Conservation (phyloP, 2,797 vertebrate genomes). For the Lagodon rhomboides region DNA sequence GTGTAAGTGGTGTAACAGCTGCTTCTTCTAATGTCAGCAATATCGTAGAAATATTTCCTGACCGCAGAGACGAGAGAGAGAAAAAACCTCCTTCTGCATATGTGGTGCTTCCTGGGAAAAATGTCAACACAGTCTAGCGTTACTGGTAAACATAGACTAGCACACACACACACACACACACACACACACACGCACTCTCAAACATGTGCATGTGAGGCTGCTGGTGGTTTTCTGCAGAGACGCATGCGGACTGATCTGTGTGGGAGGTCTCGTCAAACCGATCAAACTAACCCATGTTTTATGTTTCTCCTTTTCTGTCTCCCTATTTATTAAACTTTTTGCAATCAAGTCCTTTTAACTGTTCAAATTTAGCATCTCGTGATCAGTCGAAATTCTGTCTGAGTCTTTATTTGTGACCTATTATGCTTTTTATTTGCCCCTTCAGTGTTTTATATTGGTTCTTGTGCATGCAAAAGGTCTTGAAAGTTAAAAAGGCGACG, state of each 20-base stretch:
- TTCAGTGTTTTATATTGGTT: too few species aligned
- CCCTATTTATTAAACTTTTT: not conserved
- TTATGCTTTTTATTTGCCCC: not conserved
- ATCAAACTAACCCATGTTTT: slow-evolving; percentile 50
- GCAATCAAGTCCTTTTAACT: not conserved
- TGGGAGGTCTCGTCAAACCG: slow-evolving; percentile 68
- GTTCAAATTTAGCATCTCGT: not conserved
- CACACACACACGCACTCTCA: slow-evolving; percentile 13
- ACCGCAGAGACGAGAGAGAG: slow-evolving; percentile 1
- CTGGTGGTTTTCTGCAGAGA: slow-evolving; percentile 53
- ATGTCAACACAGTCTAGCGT: slow-evolving; percentile 26
- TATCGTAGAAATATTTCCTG: slow-evolving; percentile 19
- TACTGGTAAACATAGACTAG: slow-evolving; percentile 48
- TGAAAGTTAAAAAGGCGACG: too few species aligned
- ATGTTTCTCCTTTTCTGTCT: slow-evolving; percentile 8
- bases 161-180: slow-evolving; percentile 19
- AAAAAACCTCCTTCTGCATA: not conserved
- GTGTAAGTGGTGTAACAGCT: not conserved
- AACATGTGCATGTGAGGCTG: slow-evolving; percentile 34
- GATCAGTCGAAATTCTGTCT: not conserved
- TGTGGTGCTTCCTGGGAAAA: slow-evolving; percentile 30
- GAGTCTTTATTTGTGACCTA: not conserved
- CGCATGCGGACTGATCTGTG: slow-evolving; percentile 53
- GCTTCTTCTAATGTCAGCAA: slow-evolving; percentile 24
- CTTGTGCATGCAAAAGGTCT: too few species aligned